Evolutionary conservation across 2,113 vertebrate genomes (phyloP).

Genomic region (Amphiprion percula): DNA sequence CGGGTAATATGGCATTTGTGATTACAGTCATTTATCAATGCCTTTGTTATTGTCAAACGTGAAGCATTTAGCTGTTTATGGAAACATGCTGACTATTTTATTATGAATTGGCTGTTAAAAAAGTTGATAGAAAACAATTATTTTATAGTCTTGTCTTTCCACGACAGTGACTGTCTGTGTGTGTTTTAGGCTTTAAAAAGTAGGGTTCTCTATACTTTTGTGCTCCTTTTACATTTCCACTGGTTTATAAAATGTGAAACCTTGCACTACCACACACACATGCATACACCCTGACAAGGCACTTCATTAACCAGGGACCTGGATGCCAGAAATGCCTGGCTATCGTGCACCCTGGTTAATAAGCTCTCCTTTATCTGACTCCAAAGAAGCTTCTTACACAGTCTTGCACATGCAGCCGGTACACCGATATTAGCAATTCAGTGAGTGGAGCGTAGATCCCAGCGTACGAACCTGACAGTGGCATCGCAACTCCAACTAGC

Average conservation of each 20-base stretch:
- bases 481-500: conserved; percentile 56
- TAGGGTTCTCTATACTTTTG: background rate
- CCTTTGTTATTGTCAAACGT: conserved; percentile 44
- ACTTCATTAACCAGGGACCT: conserved; percentile 66
- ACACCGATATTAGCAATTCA: conserved; percentile 42
- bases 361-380: conserved; percentile 46
- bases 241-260: conserved; percentile 39
- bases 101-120: conserved; percentile 17
- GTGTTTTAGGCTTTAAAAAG: conserved; percentile 17
- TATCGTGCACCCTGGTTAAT: conserved; percentile 61
- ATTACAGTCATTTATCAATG: conserved; percentile 61
- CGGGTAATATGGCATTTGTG: conserved; percentile 39
- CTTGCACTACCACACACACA: conserved; percentile 16
- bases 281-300: conserved; percentile 39
- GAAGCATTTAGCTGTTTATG: conserved; percentile 24
- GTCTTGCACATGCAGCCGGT: conserved; percentile 5
- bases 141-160: background rate
- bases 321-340: conserved; percentile 56
- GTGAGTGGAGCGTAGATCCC: conserved; percentile 34
- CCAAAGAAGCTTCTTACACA: conserved; percentile 31
- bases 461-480: conserved; percentile 48
- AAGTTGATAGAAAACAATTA: background rate
- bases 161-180: background rate
- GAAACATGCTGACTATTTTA: conserved; percentile 17
- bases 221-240: conserved; percentile 19